These are phyloP conservation scores for Pygoscelis antarcticus DNA, from an alignment of 2,113 vertebrate species.

Conservation along the genomic window DNA sequence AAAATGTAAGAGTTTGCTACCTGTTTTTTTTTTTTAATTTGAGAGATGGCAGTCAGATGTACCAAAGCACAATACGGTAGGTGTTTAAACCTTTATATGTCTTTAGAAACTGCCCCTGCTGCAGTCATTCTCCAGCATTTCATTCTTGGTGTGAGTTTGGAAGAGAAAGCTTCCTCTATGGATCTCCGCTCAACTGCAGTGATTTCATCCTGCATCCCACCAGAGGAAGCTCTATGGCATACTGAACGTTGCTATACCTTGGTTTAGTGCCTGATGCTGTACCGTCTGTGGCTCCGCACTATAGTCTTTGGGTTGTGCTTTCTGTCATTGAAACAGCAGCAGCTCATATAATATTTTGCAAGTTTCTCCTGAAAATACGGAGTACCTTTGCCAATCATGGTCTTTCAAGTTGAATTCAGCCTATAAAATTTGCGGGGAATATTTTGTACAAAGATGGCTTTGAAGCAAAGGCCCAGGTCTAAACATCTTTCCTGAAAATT, in stretches of 20 bases:
- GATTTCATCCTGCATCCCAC: not conserved
- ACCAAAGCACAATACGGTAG: not conserved
- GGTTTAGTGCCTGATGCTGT: not conserved
- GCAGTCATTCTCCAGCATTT: not conserved
- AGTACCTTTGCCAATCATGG: not conserved
- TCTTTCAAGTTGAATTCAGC: not conserved
- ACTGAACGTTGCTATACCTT: not conserved
- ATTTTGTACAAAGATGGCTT: not conserved
- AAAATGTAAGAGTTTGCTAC: not conserved
- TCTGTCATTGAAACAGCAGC: not conserved
- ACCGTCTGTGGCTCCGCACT: fast-evolving
- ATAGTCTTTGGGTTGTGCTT: not conserved
- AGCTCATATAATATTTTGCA: not conserved
- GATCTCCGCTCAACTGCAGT: fast-evolving
- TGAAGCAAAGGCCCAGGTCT: not conserved
- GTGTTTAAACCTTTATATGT: not conserved
- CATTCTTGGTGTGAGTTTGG: not conserved
- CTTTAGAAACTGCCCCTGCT: not conserved
- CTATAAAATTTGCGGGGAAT: not conserved
- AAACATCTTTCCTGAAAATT: not conserved
- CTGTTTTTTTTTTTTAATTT: not conserved
- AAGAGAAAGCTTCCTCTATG: not conserved
- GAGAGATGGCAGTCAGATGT: not conserved
- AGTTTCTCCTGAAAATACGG: not conserved
- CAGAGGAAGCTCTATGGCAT: not conserved